Percentiles rank a stretch among this genome's conserved stretches.
phyloP scores from a whole-genome alignment of 1,140 invertebrate species.

The Varroa destructor region DNA sequence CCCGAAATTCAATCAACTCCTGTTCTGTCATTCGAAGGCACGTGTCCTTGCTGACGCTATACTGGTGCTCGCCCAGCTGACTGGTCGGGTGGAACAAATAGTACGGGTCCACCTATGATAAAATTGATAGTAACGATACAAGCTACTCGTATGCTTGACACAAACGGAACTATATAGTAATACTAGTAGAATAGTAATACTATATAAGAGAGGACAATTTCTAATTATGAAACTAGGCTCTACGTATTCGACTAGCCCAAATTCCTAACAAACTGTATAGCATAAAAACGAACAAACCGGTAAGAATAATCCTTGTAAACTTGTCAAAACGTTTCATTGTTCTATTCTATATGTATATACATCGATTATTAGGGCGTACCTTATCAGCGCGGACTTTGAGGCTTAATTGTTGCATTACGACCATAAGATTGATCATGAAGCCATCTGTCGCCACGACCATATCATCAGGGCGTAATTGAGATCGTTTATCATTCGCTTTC shows the following conservation, averaged over 20 bases:
- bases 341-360: not conserved
- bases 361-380: constrained; percentile 34
- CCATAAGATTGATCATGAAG: constrained; percentile 82
- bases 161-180: too few species aligned
- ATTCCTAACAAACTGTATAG: too few species aligned
- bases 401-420: constrained; percentile 71
- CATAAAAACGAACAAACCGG: too few species aligned
- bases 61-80: constrained; percentile 47
- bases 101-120: constrained; percentile 61
- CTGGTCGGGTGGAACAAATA: constrained; percentile 73
- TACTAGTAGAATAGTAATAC: too few species aligned
- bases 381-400: constrained; percentile 54
- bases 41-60: constrained; percentile 59
- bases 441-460: constrained; percentile 66
- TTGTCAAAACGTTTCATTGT: not conserved
- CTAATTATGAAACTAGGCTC: too few species aligned
- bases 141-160: too few species aligned
- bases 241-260: too few species aligned
- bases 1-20: constrained; percentile 58
- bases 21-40: constrained; percentile 64
- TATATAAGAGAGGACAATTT: too few species aligned
- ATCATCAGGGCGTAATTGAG: constrained; percentile 53
- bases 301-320: not conserved
- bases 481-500: constrained; percentile 64
- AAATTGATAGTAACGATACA: constrained; percentile 30